Conservation (phyloP, 1,140 invertebrate species). For the Atta texana region DNA sequence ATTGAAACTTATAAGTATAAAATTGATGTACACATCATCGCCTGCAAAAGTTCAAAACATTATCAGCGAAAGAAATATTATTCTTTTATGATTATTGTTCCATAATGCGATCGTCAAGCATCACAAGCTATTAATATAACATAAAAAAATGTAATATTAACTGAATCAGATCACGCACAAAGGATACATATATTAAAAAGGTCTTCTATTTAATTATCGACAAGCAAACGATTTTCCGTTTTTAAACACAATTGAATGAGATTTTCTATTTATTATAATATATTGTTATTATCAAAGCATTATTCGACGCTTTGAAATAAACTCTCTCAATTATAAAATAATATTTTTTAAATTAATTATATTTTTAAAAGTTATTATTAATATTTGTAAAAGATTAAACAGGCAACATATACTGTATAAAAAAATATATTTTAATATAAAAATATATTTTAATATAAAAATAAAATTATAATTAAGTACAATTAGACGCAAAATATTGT, state of each 20-base stretch:
- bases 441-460: conserved; percentile 3
- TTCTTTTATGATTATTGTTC: conserved; percentile 14
- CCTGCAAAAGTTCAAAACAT: conserved; percentile 26
- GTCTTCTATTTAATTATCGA: not conserved
- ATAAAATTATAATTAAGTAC: not conserved
- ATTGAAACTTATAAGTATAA: not conserved
- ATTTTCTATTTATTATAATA: not conserved
- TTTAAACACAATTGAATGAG: conserved; percentile 2
- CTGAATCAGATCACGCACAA: conserved; percentile 38
- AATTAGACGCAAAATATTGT: not conserved
- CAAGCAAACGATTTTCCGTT: not conserved
- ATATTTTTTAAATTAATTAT: not conserved
- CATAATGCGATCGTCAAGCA: not conserved
- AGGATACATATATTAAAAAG: not conserved
- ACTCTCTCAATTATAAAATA: not conserved
- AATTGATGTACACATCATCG: not conserved
- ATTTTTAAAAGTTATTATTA: not conserved
- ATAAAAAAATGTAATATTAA: conserved; percentile 31
- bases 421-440: not conserved
- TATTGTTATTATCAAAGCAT: not conserved
- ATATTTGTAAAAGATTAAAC: not conserved
- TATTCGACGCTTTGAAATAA: not conserved
- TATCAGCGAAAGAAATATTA: conserved; percentile 14
- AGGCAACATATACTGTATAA: not conserved
- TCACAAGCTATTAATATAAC: conserved; percentile 38